A percentile compares a stretch with the other conserved stretches of the same genome.
These are phyloP conservation scores for Netelia inedita DNA, from an alignment of 2,888 invertebrate genomes.

Conservation along the genomic window DNA sequence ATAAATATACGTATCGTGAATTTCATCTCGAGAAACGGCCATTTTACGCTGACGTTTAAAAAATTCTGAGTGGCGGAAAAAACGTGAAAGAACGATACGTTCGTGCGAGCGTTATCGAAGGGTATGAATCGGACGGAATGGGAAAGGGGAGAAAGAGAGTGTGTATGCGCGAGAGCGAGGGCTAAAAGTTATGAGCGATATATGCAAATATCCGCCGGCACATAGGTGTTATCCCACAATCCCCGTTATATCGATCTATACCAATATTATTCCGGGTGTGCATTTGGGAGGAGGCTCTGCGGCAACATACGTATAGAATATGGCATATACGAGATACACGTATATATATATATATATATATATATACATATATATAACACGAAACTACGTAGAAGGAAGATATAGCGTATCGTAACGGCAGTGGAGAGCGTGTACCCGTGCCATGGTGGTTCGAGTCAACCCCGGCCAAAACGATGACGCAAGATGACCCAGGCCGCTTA, in stretches of 20 bases:
- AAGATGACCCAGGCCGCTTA: conserved; percentile 70
- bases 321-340: neutral
- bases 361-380: conserved; percentile 7
- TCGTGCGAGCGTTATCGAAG: conserved; percentile 53
- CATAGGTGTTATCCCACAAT: conserved; percentile 45
- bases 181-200: conserved; percentile 62
- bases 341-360: neutral
- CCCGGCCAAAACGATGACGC: conserved; percentile 70
- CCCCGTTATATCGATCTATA: conserved; percentile 60
- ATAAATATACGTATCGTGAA: conserved; percentile 1
- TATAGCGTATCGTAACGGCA: conserved; percentile 4
- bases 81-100: conserved; percentile 55
- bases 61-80: conserved; percentile 50
- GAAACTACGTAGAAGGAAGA: neutral
- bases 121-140: conserved; percentile 31
- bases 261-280: conserved; percentile 57
- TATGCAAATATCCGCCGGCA: conserved; percentile 61
- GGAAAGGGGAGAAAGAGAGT: conserved; percentile 44
- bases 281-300: conserved; percentile 45
- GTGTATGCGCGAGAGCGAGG: conserved; percentile 23
- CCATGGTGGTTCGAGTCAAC: neutral
- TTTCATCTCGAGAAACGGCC: conserved; percentile 53
- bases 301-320: conserved; percentile 28
- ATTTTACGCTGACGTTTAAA: conserved; percentile 68
- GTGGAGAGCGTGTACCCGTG: neutral